A percentile compares a stretch with the other conserved stretches of the same genome.
These are phyloP conservation scores for Pomacea maculata DNA, from an alignment of 1,140 invertebrate species.

Conservation along the genomic window DNA sequence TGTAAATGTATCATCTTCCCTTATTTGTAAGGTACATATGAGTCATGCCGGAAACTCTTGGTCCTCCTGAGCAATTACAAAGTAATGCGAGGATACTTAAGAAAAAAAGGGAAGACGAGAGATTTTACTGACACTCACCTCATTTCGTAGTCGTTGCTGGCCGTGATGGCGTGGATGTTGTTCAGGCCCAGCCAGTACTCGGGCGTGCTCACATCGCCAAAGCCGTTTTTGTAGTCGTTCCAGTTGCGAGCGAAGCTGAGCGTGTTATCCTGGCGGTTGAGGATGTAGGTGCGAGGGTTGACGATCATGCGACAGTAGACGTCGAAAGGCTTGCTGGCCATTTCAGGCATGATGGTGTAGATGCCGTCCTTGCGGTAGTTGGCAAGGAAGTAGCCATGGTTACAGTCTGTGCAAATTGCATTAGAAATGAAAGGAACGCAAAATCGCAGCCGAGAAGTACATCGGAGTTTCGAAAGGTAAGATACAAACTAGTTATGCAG, in stretches of 20 bases:
- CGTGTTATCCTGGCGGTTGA: slow-evolving; percentile 15
- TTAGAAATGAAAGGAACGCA: no score
- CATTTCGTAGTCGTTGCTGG: slow-evolving; percentile 12
- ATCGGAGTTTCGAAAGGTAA: no score
- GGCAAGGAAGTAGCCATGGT: neutral
- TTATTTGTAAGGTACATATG: neutral
- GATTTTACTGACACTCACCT: neutral
- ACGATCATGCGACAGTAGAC: slow-evolving; percentile 13
- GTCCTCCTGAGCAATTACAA: neutral
- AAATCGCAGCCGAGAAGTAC: no score
- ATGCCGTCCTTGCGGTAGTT: neutral
- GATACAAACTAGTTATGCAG: no score
- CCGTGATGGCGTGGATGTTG: slow-evolving; percentile 11
- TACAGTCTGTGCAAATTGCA: slow-evolving; percentile 6
- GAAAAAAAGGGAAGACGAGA: no score
- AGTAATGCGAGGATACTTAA: neutral
- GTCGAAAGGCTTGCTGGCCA: neutral
- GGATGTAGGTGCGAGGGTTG: slow-evolving; percentile 21
- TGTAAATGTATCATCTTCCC: neutral
- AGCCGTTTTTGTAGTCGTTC: slow-evolving; percentile 21
- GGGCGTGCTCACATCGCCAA: neutral
- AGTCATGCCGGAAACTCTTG: neutral
- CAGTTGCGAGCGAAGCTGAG: slow-evolving; percentile 9
- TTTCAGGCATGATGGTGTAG: slow-evolving; percentile 5
- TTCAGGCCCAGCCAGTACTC: slow-evolving; percentile 25